Conservation (phyloP, 2,797 vertebrate species). For the Cryptoblepharus egeriae region DNA sequence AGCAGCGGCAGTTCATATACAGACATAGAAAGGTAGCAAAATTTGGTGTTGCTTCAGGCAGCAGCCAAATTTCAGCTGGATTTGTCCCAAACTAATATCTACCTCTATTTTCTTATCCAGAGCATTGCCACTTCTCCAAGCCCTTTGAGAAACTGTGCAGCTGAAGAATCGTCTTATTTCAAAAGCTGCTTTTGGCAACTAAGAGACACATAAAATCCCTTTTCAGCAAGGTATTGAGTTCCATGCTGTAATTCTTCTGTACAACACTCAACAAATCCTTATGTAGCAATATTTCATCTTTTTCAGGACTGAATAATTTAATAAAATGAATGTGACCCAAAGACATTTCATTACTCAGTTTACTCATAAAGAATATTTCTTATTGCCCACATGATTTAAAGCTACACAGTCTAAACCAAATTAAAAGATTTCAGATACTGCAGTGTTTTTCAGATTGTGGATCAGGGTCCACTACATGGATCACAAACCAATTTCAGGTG, state of each 20-base stretch:
- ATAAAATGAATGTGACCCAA: slow-evolving; percentile 20
- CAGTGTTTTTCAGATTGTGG: no score
- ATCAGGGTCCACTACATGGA: no score
- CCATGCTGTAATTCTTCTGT: slow-evolving; percentile 34
- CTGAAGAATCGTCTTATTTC: slow-evolving; percentile 57
- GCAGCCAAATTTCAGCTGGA: no score
- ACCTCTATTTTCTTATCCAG: not conserved
- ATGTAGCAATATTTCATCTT: slow-evolving; percentile 9
- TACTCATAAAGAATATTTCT: not conserved
- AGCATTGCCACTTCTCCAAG: not conserved
- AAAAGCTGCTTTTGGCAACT: slow-evolving; percentile 56
- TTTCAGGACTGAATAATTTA: slow-evolving; percentile 7
- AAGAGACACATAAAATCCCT: slow-evolving; percentile 33
- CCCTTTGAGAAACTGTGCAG: slow-evolving; percentile 46
- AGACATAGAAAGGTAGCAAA: no score
- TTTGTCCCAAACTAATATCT: no score
- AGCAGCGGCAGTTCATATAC: no score
- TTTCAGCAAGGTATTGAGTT: slow-evolving; percentile 60
- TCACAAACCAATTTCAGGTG: no score
- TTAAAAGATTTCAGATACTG: slow-evolving; percentile 5
- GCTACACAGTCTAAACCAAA: not conserved
- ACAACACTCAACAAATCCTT: not conserved
- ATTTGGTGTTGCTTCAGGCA: no score
- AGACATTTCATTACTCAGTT: slow-evolving; percentile 22
- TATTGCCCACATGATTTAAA: not conserved